These are phyloP conservation scores for Limosa lapponica DNA, from an alignment of 2,797 vertebrate genomes.

Conservation along the genomic window DNA sequence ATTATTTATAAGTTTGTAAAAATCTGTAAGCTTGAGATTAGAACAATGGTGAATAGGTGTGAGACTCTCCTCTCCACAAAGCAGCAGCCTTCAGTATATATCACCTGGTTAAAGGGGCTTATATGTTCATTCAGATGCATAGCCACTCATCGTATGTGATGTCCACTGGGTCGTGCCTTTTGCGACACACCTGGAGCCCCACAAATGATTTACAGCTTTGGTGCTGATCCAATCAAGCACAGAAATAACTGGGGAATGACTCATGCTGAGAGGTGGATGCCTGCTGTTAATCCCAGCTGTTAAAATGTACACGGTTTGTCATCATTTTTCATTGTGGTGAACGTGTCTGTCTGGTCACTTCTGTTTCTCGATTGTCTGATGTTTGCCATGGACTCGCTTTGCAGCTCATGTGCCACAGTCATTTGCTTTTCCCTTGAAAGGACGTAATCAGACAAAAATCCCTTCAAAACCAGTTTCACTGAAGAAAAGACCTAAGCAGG, in stretches of 20 bases:
- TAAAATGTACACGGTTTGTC: conserved; percentile 18
- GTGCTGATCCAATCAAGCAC: conserved; percentile 12
- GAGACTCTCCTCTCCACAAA: neutral
- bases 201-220: neutral
- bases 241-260: conserved; percentile 36
- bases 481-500: neutral
- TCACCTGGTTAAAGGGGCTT: neutral
- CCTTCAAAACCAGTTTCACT: neutral
- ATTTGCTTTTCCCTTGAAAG: neutral
- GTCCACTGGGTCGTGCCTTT: neutral
- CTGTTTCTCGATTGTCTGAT: neutral
- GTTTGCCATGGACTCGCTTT: conserved; percentile 23
- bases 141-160: rapidly evolving
- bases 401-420: neutral
- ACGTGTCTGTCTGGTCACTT: neutral
- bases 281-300: conserved; percentile 45
- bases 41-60: neutral
- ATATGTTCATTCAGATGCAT: neutral
- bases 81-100: neutral
- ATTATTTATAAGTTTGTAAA: neutral
- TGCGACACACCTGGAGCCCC: neutral
- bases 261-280: conserved; percentile 3
- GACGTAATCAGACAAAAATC: conserved; percentile 4
- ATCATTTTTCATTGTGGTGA: conserved; percentile 46
- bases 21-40: neutral